These are phyloP conservation scores for Tenualosa ilisha DNA, from an alignment of 2,797 vertebrate genomes.

Conservation along the genomic window DNA sequence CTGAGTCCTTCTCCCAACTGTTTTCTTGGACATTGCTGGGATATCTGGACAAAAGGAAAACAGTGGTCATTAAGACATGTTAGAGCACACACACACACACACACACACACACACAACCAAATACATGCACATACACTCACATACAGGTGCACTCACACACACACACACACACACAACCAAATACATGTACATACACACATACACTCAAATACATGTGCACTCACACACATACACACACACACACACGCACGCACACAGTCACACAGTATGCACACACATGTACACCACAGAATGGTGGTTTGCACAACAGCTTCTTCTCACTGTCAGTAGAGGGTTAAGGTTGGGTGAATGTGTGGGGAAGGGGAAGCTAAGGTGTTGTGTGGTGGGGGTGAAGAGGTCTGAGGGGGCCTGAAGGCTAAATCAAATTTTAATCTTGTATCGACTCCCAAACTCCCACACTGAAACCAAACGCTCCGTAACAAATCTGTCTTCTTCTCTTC, in stretches of 20 bases:
- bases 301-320: no score
- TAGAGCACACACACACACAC: constrained; percentile 27
- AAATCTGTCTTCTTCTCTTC: constrained; percentile 19
- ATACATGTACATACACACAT: neutral
- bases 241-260: neutral
- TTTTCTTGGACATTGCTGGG: constrained; percentile 78
- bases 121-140: neutral
- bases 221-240: neutral
- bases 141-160: neutral
- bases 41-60: constrained; percentile 72
- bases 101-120: neutral
- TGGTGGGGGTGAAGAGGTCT: no score
- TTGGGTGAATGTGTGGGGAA: neutral
- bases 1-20: constrained; percentile 64
- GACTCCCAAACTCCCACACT: constrained; percentile 40
- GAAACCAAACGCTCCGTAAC: constrained; percentile 24
- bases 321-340: neutral
- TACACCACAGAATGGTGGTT: neutral
- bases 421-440: constrained; percentile 37
- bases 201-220: neutral
- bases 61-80: constrained; percentile 54
- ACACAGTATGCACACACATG: neutral
- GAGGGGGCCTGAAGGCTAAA: neutral
- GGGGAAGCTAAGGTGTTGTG: no score
- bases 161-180: neutral